These are phyloP conservation scores for Eptesicus fuscus DNA, from an alignment of 2,113 vertebrate genomes.

Conservation along the genomic window DNA sequence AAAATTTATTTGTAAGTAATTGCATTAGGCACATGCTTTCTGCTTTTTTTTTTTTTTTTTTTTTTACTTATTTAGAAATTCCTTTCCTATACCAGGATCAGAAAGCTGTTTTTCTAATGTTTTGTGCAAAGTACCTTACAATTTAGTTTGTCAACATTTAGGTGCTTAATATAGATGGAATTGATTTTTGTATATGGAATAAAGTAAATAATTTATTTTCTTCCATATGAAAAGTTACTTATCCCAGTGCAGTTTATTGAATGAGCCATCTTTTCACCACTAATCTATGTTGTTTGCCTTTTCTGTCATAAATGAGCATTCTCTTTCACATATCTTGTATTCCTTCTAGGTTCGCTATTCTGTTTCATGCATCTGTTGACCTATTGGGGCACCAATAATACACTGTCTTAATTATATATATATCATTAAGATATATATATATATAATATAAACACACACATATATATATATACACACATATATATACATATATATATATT, in stretches of 20 bases:
- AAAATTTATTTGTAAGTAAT: not conserved
- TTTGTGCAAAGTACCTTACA: constrained; percentile 31
- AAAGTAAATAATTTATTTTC: not conserved
- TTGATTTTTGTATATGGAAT: not conserved
- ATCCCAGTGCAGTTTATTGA: not conserved
- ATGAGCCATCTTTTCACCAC: not conserved
- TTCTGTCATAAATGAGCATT: not conserved
- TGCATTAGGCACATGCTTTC: constrained; percentile 11
- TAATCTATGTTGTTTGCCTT: not conserved
- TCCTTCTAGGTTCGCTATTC: not conserved
- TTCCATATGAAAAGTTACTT: not conserved
- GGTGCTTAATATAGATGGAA: not conserved
- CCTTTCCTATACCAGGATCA: not conserved
- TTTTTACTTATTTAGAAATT: constrained; percentile 23
- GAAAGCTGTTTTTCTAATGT: not conserved
- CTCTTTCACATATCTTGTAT: not conserved
- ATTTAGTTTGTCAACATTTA: not conserved
- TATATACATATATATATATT: too few relatives aligned
- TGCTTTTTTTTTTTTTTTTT: constrained; percentile 1
- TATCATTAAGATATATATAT: too few relatives aligned
- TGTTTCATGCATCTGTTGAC: not conserved
- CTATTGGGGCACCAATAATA: not conserved
- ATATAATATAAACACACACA: too few relatives aligned
- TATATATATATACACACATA: too few relatives aligned
- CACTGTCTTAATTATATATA: not conserved